Evolutionary conservation across 1,140 invertebrate species (phyloP).

Genomic region (Ceratina australensis): DNA sequence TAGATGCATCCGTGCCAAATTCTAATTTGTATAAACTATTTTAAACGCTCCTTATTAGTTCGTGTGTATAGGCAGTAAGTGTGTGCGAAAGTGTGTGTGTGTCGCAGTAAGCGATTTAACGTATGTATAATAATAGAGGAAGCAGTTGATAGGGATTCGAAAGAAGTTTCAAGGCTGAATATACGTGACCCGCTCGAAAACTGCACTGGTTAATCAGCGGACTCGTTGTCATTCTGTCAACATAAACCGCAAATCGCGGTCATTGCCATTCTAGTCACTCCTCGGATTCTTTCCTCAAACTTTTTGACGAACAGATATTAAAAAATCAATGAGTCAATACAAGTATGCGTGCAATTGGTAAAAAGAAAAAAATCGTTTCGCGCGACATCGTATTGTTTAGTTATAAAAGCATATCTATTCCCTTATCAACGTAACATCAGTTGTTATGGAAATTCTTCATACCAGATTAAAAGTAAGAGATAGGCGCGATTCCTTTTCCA

Average conservation of each 20-base stretch:
- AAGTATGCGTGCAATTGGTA: too few relatives aligned
- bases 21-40: too few relatives aligned
- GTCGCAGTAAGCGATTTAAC: background rate
- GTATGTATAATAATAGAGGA: background rate
- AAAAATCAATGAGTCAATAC: background rate
- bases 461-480: conserved; percentile 1
- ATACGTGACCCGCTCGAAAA: conserved; percentile 27
- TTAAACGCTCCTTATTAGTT: too few relatives aligned
- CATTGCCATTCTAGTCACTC: conserved; percentile 9
- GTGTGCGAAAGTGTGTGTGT: too few relatives aligned
- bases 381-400: background rate
- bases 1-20: too few relatives aligned
- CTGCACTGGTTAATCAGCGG: conserved; percentile 30
- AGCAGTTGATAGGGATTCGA: background rate
- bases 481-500: background rate
- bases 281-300: conserved; percentile 10
- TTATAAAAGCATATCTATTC: background rate
- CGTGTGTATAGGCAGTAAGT: too few relatives aligned
- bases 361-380: background rate
- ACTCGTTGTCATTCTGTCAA: conserved; percentile 26
- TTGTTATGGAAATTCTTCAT: conserved; percentile 19
- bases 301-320: background rate
- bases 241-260: conserved; percentile 13
- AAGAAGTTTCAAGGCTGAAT: conserved; percentile 1
- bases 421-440: conserved; percentile 29